These are phyloP conservation scores for Plagiodera versicolora DNA, from an alignment of 2,888 invertebrate genomes.

Conservation along the genomic window DNA sequence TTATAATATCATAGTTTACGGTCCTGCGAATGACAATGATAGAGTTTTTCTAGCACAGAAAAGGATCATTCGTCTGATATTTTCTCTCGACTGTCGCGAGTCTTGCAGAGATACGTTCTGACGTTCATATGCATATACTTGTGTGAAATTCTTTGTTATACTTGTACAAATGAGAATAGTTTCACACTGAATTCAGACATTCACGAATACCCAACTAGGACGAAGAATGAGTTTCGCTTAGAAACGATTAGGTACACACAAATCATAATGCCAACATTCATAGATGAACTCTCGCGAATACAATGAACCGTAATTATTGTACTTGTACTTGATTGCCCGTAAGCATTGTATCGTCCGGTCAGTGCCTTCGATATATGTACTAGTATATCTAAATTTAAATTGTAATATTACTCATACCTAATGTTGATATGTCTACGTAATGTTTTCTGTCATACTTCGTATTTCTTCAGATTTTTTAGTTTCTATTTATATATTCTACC, in stretches of 20 bases:
- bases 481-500: no score
- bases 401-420: no score
- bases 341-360: no score
- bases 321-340: no score
- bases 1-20: not conserved
- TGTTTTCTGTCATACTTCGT: no score
- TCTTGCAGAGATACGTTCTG: not conserved
- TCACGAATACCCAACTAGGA: not conserved
- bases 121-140: not conserved
- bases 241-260: not conserved
- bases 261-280: no score
- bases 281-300: no score
- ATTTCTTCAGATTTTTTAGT: no score
- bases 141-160: not conserved
- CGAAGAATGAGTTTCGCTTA: not conserved
- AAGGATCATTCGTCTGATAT: not conserved
- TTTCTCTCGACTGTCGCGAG: not conserved
- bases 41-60: slow-evolving; percentile 4
- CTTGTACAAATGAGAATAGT: not conserved
- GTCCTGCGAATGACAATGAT: not conserved
- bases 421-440: no score
- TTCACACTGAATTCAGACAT: not conserved
- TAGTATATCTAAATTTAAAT: no score
- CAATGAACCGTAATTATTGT: no score
- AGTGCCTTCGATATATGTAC: no score